These are phyloP conservation scores for Cheilosia urbana DNA, from an alignment of 2,888 invertebrate species.

Conservation along the genomic window DNA sequence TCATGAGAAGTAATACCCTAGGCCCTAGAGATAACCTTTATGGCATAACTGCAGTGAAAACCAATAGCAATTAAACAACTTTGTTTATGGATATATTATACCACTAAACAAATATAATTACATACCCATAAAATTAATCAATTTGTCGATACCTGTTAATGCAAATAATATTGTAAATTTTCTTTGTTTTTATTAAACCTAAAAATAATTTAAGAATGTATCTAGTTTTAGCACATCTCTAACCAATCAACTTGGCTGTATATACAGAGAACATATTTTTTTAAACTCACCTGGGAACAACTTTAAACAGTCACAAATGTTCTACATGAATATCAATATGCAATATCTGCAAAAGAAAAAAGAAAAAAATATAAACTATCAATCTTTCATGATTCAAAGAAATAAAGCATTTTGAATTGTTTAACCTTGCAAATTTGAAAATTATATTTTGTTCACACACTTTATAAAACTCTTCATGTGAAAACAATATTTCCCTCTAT, in stretches of 20 bases:
- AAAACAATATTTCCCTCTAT: constrained; percentile 40
- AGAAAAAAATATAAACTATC: neutral
- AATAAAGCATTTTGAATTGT: constrained; percentile 1
- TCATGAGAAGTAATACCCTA: no score
- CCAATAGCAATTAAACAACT: no score
- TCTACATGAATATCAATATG: constrained; percentile 8
- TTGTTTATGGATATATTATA: neutral
- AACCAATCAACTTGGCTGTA: constrained; percentile 25
- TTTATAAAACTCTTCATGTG: constrained; percentile 29
- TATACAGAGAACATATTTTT: constrained; percentile 25
- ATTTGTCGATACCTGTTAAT: constrained; percentile 49
- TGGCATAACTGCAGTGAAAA: no score
- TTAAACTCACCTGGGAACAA: constrained; percentile 33
- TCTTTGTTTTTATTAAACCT: neutral
- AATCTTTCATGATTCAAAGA: neutral
- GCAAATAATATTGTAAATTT: neutral
- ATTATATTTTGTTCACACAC: constrained; percentile 33
- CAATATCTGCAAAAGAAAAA: neutral
- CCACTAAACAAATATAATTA: neutral
- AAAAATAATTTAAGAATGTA: neutral
- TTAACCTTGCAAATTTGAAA: constrained; percentile 12
- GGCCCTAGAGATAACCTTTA: no score
- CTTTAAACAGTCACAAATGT: constrained; percentile 18
- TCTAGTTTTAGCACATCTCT: constrained; percentile 30
- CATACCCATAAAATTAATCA: neutral